phyloP scores from a whole-genome alignment of 2,888 invertebrate species.

The Drosophila prostipennis region DNA sequence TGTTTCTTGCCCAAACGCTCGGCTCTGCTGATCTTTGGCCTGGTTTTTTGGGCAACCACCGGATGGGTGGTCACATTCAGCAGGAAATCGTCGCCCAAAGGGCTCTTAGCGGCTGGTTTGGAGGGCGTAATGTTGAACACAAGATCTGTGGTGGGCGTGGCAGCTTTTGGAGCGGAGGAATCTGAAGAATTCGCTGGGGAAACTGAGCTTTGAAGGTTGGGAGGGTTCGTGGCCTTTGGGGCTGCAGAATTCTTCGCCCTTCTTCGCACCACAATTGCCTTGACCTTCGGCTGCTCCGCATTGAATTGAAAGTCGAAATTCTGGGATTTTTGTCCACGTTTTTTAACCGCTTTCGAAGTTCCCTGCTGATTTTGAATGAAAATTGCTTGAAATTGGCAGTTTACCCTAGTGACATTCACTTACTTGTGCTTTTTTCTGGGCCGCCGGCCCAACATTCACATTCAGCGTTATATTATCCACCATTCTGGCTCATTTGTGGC shows the following conservation, averaged over 20 bases:
- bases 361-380: not conserved
- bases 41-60: conserved; percentile 30
- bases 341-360: conserved; percentile 18
- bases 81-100: conserved; percentile 50
- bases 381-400: too few species aligned
- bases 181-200: too few species aligned
- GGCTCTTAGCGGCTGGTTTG: not conserved
- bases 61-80: conserved; percentile 63
- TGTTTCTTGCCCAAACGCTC: conserved; percentile 59
- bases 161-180: not conserved
- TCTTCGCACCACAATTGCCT: conserved; percentile 80
- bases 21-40: conserved; percentile 56
- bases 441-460: conserved; percentile 44
- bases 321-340: conserved; percentile 34
- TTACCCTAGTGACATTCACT: too few species aligned
- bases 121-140: not conserved
- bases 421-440: conserved; percentile 53
- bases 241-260: not conserved
- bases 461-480: conserved; percentile 74
- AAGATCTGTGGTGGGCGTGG: not conserved
- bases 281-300: conserved; percentile 71
- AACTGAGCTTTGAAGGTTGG: too few species aligned
- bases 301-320: conserved; percentile 62
- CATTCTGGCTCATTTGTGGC: conserved; percentile 43
- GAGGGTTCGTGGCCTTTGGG: not conserved